Percentiles rank a stretch among this genome's conserved stretches.
phyloP scores from a whole-genome alignment of 1,140 invertebrate genomes.

The Plodia interpunctella region DNA sequence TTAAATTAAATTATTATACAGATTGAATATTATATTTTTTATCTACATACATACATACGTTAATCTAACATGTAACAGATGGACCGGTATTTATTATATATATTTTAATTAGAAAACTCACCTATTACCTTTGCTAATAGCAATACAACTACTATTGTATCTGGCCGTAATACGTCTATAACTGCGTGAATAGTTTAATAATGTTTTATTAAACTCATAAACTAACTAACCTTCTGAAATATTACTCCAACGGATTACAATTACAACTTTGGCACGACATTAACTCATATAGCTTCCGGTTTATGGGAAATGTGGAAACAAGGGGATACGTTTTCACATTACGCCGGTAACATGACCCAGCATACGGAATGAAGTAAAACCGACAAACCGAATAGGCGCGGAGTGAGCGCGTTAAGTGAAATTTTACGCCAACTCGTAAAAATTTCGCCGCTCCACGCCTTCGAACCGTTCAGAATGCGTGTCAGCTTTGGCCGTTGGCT shows the following conservation, averaged over 20 bases:
- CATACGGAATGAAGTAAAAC: slow-evolving; percentile 34
- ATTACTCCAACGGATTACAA: slow-evolving; percentile 3
- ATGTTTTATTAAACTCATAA: slow-evolving; percentile 3
- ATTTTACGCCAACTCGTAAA: slow-evolving; percentile 53
- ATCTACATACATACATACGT: too few species aligned
- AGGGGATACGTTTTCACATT: slow-evolving; percentile 21
- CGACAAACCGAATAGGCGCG: slow-evolving; percentile 36
- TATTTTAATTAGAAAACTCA: too few species aligned
- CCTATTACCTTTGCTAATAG: neutral
- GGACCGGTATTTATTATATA: too few species aligned
- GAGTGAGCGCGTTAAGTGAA: slow-evolving; percentile 42
- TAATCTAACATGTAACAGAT: too few species aligned
- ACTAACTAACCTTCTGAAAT: slow-evolving; percentile 2
- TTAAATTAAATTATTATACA: too few species aligned
- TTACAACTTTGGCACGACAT: slow-evolving; percentile 2
- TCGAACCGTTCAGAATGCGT: too few species aligned
- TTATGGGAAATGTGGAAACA: slow-evolving; percentile 16
- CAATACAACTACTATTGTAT: neutral
- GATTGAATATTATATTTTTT: too few species aligned
- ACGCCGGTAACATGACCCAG: slow-evolving; percentile 26
- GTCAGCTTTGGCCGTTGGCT: too few species aligned
- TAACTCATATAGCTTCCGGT: neutral
- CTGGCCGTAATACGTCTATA: neutral
- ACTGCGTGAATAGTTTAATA: neutral
- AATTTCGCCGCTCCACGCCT: slow-evolving; percentile 35